phyloP scores from a whole-genome alignment of 1,140 invertebrate species.

The Drosophila nigrodunni region DNA sequence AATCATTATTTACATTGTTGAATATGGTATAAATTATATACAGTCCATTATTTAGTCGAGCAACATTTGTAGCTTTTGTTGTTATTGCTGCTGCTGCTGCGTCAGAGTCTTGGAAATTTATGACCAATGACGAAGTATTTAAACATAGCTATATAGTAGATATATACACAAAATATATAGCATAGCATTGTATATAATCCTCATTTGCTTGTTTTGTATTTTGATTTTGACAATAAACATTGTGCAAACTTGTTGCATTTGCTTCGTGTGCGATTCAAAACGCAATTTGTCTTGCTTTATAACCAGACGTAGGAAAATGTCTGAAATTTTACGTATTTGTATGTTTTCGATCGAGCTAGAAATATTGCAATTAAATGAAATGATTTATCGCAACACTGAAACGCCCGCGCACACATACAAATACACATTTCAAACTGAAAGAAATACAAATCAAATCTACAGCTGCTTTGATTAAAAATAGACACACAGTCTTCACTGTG shows the following conservation, averaged over 20 bases:
- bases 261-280: constrained; percentile 54
- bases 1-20: constrained; percentile 79
- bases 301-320: constrained; percentile 50
- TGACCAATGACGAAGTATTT: constrained; percentile 53
- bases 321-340: constrained; percentile 48
- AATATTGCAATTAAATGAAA: constrained; percentile 77
- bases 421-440: not conserved
- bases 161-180: constrained; percentile 4
- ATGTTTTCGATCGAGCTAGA: constrained; percentile 48
- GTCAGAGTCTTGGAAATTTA: constrained; percentile 48
- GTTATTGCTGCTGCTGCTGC: constrained; percentile 14
- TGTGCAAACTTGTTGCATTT: constrained; percentile 74
- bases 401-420: constrained; percentile 52
- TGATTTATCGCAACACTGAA: constrained; percentile 65
- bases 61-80: constrained; percentile 28
- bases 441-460: constrained; percentile 36
- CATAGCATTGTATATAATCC: constrained; percentile 5
- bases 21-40: constrained; percentile 73
- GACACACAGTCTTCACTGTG: constrained; percentile 28
- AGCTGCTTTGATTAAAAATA: constrained; percentile 44
- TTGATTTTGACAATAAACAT: constrained; percentile 56
- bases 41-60: constrained; percentile 61
- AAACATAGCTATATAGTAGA: not conserved
- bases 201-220: not conserved
- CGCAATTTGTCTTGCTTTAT: constrained; percentile 69